A percentile compares a stretch with the other conserved stretches of the same genome.
These are phyloP conservation scores for Rhopalosiphum nymphaeae DNA, from an alignment of 2,888 invertebrate genomes.

Conservation along the genomic window DNA sequence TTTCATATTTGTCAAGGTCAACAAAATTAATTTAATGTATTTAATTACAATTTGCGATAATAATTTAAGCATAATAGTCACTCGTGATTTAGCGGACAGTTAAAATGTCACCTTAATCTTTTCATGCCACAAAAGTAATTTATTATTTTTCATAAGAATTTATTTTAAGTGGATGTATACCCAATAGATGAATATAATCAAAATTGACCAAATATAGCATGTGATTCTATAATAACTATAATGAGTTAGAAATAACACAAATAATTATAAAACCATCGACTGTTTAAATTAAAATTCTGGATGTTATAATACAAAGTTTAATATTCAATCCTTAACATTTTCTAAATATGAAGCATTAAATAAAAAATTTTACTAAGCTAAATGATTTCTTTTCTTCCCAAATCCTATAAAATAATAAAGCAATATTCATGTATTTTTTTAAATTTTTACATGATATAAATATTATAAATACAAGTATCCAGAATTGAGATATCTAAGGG, in stretches of 20 bases:
- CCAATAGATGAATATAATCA: background rate
- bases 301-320: background rate
- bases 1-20: background rate
- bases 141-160: background rate
- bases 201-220: background rate
- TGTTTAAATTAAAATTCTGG: background rate
- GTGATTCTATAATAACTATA: background rate
- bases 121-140: background rate
- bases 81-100: background rate
- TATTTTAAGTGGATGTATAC: background rate
- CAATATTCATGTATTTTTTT: background rate
- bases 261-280: background rate
- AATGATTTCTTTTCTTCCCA: background rate
- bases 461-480: background rate
- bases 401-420: too few species aligned
- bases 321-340: background rate
- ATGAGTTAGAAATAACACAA: background rate
- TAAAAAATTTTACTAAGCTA: background rate
- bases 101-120: background rate
- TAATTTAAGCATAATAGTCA: background rate
- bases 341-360: background rate
- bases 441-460: background rate
- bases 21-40: background rate
- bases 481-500: background rate
- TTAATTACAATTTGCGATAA: background rate